Evolutionary conservation across 1,140 invertebrate species (phyloP).

Genomic region (Psilanteris sp.): DNA sequence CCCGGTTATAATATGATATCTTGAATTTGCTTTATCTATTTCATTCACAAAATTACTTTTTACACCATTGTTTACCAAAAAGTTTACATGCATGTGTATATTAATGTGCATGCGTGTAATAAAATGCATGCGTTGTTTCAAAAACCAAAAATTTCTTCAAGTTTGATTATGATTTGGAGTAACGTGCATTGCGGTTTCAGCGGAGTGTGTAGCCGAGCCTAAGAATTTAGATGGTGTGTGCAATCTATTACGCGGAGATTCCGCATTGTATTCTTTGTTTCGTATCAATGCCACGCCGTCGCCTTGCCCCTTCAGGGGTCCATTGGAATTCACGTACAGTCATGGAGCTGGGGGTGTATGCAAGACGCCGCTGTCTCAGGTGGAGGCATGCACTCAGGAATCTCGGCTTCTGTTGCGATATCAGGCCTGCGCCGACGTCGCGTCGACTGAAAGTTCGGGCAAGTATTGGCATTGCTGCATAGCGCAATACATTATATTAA

Average conservation of each 20-base stretch:
- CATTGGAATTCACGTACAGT: conserved; percentile 84
- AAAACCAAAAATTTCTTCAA: too few species aligned
- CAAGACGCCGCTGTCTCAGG: conserved; percentile 86
- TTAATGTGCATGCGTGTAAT: too few species aligned
- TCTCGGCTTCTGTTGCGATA: conserved; percentile 88
- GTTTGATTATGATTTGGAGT: too few species aligned
- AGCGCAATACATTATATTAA: conserved; percentile 32
- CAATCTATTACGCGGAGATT: conserved; percentile 80
- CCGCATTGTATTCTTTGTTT: conserved; percentile 82
- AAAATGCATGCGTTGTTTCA: too few species aligned
- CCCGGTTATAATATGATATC: too few species aligned
- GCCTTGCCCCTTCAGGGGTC: conserved; percentile 81
- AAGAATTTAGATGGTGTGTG: conserved; percentile 76
- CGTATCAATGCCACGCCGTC: conserved; percentile 81
- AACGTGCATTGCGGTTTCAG: conserved; percentile 64
- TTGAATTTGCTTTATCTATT: too few species aligned
- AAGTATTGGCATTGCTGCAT: conserved; percentile 65
- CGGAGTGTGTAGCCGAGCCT: conserved; percentile 73
- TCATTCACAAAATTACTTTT: too few species aligned
- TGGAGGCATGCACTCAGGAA: conserved; percentile 91
- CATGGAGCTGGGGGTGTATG: conserved; percentile 86
- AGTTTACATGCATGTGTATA: too few species aligned
- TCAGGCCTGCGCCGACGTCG: conserved; percentile 91
- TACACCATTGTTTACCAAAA: too few species aligned
- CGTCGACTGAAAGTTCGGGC: conserved; percentile 86